Evolutionary conservation across 2,797 vertebrate species (phyloP).

Genomic region (Buceros bicornis): DNA sequence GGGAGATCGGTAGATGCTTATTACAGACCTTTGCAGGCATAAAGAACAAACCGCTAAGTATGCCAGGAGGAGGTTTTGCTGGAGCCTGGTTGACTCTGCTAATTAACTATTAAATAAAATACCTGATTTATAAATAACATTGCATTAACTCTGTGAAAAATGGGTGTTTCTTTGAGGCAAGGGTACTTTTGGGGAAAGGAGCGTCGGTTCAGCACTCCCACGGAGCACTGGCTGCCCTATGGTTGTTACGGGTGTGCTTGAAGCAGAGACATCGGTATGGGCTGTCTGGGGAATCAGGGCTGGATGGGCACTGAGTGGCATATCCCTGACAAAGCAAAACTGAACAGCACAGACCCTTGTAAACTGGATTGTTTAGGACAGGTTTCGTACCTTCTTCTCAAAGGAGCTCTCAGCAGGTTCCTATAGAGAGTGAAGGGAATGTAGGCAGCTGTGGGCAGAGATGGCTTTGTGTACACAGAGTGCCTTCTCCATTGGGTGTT

Average conservation of each 20-base stretch:
- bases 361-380: background rate
- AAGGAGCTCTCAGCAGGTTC: background rate
- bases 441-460: background rate
- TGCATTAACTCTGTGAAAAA: background rate
- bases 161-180: background rate
- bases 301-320: background rate
- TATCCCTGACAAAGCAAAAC: background rate
- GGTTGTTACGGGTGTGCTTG: background rate
- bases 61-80: background rate
- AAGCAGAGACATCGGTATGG: rapidly evolving
- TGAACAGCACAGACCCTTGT: background rate
- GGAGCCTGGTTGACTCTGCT: background rate
- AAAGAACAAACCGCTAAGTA: background rate
- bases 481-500: background rate
- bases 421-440: rapidly evolving
- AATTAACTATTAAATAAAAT: background rate
- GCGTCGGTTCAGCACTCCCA: background rate
- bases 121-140: background rate
- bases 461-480: background rate
- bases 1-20: background rate
- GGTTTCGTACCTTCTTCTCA: background rate
- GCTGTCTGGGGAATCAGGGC: background rate
- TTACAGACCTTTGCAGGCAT: background rate
- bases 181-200: background rate
- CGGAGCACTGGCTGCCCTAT: background rate